Evolutionary conservation across 1,140 invertebrate genomes (phyloP), one percentile per base, ranked within the genome.

Genomic region (Zophobas morio): DNA sequence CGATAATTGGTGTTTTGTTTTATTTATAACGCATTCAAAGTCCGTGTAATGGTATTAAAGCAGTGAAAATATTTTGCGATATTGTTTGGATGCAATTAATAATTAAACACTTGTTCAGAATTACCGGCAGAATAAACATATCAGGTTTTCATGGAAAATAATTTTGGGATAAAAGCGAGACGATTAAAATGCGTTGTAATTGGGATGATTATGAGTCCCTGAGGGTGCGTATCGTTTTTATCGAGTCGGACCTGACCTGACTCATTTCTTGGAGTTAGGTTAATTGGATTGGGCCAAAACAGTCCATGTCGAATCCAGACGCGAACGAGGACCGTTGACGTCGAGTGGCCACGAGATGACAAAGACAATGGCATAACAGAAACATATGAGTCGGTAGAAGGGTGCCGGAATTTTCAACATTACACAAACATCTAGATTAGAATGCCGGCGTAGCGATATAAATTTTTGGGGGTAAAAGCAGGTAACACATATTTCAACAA

Each of bases 401-500:
- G 60, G 60, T 66, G 39, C 60, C 20, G 60, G 60, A 40, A 66
- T 66, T 66, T 66, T 66, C 60, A 39, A 32, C 39, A 66, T 39
- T 42, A 66, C 37, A 66, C 37, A 66, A 40, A 66, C 39, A 66
- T 66, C 60, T 66, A 66, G 60, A 66, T 66, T 66, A 66, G 60
- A 66, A 39, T 32, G 6, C 8, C 39, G n/a, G 42, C 60, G 39
- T 66, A 39, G 32, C 60, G 39, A 66, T n/a, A 66, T 66, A 66
- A 66, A 66, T 66, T 66, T 66, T 66, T 66, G 37, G 60, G 56
- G 60, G 60, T 66, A 66, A 66, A 40, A 63, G 57, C 57, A 63
- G 57, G 57, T 63, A 63, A 66, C 39, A 66, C 20, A 51, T 66
- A 66, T 66, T 66, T 66, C 60, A 66, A 66, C 60, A 66, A 66